Base-by-base conservation (phyloP, 2,888 invertebrate genomes). In the Limenitis camilla region DNA sequence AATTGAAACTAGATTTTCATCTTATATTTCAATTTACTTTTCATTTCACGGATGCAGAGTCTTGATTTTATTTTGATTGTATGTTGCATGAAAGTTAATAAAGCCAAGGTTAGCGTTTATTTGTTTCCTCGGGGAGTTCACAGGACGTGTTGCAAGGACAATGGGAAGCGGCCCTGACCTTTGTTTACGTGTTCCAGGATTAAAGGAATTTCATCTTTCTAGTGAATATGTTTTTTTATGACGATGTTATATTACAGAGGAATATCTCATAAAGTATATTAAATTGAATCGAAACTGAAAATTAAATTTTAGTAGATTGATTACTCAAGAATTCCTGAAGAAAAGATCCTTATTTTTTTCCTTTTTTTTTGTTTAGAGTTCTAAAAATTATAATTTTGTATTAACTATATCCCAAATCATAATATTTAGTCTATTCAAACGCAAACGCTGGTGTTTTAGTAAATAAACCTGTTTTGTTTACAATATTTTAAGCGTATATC, bases 21-120 rank as follows among this genome's bases (percentile, higher is more conserved):
- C 31, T 47, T 38, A 38, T n/a, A 38, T 52, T 42, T 43, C 39
- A 35, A 31, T 46, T 46, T 44, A 19, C 40, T 29, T 32, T 40
- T 48, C 9, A 33, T 30, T 40, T 38, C 29, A 28, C 7, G 19
- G 32, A 28, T 42, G 32, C 27, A 36, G 4, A 42, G 11, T 48
- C 8, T 50, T 7, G 2, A 29, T 43, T 48, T 36, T 45, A 43
- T 39, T 46, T 29, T 49, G 43, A 39, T 52, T 49, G 40, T 52
- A 19, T 38, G 51, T 52, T 42, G 38, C 49, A 35, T 49, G 27
- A 48, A 35, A 53, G 33, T 56, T 53, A 44, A 53, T 56, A 48
- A 38, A 48, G 44, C 19, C 43, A 47, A 53, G 58, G 56, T 58
- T 53, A 39, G 10, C 45, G 27, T 27, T 41, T 58, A 55, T 55